Evolutionary conservation across 2,888 invertebrate species (phyloP), one percentile per base, ranked within the genome.

Genomic region (Noctua pronuba): DNA sequence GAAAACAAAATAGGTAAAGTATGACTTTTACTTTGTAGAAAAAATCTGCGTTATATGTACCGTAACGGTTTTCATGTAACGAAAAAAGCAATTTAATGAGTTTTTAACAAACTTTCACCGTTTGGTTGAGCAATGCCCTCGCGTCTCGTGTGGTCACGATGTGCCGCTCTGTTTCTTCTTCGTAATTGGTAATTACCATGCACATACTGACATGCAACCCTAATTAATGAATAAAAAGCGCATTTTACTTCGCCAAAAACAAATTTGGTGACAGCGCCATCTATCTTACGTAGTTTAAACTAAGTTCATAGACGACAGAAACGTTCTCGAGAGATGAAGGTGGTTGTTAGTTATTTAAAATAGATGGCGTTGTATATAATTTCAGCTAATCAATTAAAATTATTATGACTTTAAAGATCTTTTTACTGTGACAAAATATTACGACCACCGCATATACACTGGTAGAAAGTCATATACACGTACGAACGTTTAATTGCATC

Each of bases 21-120:
- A 49, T 70, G 68, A 88, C 86, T 88, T 88, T 88, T 89, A 89
- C 88, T 82, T 86, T 62, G 52, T 69, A 87, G 87, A 83, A 85
- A 79, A 68, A 49, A 41, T 55, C 67, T 74, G 82, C 87, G 77
- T 80, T 86, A 88, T 86, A 90, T 86, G 74, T 82, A 88, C 88
- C 92, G 93, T 90, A 90, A 94, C 94, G 89, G 88, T 92, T 92
- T 92, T 93, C 92, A 91, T 93, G 92, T 86, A 79, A 89, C 86
- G 86, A 91, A 91, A 92, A 93, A 93, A 91, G 88, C 88, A 85
- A 90, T 90, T 92, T 92, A 90, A 90, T 91, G 90, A 89, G 87
- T 91, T 93, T 91, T 88, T 87, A 88, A 52, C 80, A 79, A 81
- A 92, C 95, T 95, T 95, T 95, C 95, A 94, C 93, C 88, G 78